Evolutionary conservation across 2,113 vertebrate species (phyloP).

Genomic region (Ranitomeya variabilis): DNA sequence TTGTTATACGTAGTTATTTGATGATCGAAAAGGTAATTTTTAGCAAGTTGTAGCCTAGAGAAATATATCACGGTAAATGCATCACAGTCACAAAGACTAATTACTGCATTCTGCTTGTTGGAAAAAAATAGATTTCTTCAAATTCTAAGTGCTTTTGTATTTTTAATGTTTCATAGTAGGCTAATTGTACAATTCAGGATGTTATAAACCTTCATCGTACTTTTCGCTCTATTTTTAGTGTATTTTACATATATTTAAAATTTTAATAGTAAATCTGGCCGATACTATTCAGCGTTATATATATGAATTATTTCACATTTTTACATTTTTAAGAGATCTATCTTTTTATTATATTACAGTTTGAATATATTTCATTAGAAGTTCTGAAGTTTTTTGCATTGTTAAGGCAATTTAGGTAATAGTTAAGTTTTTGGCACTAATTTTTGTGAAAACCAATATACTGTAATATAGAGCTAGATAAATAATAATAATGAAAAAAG

Average conservation of each 20-base stretch:
- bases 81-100: conserved; percentile 17
- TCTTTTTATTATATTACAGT: neutral
- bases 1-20: neutral
- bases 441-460: neutral
- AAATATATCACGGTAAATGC: neutral
- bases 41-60: neutral
- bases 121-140: conserved; percentile 33
- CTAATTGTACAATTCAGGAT: neutral
- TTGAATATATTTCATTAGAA: neutral
- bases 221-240: neutral
- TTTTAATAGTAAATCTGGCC: neutral
- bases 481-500: neutral
- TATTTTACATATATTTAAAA: neutral
- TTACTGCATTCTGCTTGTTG: conserved; percentile 10
- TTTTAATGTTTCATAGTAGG: neutral
- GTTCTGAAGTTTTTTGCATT: neutral
- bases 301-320: neutral
- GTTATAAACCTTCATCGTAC: neutral
- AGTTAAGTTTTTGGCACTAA: neutral
- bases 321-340: neutral
- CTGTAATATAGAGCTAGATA: neutral
- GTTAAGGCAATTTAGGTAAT: neutral
- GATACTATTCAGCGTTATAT: neutral
- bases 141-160: conserved; percentile 17
- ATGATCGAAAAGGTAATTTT: neutral